Percentiles rank a stretch among this genome's conserved stretches.
Evolutionary conservation across 2,797 vertebrate genomes (phyloP).

Genomic region (Cyclura pinguis): DNA sequence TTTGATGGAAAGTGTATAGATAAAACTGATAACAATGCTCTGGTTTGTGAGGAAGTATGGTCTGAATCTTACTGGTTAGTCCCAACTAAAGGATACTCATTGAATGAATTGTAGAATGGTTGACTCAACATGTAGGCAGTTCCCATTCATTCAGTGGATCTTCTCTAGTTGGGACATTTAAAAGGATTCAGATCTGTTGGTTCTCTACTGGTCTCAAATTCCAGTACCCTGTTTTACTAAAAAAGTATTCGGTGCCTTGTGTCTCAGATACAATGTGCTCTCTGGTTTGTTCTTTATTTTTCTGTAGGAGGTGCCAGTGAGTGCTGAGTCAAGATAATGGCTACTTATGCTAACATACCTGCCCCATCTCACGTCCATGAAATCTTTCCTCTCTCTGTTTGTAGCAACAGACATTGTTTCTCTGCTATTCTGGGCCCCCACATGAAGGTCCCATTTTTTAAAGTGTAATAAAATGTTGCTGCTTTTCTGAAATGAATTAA

Average conservation of each 20-base stretch:
- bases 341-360: not conserved
- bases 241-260: not conserved
- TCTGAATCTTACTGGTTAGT: no score
- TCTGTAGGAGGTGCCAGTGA: slow-evolving; percentile 2
- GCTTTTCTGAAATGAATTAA: not conserved
- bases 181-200: not conserved
- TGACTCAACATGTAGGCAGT: no score
- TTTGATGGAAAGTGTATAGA: no score
- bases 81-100: no score
- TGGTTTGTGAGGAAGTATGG: no score
- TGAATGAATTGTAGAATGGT: no score
- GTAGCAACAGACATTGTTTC: not conserved
- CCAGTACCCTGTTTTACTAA: not conserved
- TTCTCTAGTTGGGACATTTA: no score
- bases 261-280: not conserved
- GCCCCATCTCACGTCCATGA: not conserved
- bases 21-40: not conserved
- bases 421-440: not conserved
- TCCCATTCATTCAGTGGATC: no score
- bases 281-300: not conserved
- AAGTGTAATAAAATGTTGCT: slow-evolving; percentile 18
- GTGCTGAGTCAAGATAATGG: slow-evolving; percentile 16
- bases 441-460: not conserved
- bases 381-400: not conserved
- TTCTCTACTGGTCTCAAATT: no score